Evolutionary conservation across 2,797 vertebrate genomes (phyloP).

Genomic region (Pangasius sanitwongsei): DNA sequence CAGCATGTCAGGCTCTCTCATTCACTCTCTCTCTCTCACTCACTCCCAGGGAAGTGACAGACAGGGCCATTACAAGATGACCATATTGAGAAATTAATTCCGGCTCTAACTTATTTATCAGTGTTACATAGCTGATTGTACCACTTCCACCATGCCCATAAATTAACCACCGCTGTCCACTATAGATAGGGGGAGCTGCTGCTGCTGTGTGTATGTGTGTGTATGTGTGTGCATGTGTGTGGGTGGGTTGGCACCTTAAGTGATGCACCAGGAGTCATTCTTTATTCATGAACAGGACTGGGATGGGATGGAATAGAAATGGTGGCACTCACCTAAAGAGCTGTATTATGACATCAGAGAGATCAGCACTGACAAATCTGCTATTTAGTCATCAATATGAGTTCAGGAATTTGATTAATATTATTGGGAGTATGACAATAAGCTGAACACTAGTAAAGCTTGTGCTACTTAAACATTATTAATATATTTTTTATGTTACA

Average conservation of each 20-base stretch:
- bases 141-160: constrained; percentile 49
- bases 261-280: constrained; percentile 64
- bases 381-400: constrained; percentile 3
- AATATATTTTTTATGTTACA: background rate
- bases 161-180: constrained; percentile 55
- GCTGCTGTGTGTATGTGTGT: background rate
- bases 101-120: constrained; percentile 39
- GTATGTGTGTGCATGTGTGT: background rate
- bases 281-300: constrained; percentile 72
- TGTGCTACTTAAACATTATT: background rate
- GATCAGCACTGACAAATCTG: constrained; percentile 58
- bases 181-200: constrained; percentile 60
- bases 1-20: background rate
- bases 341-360: constrained; percentile 48
- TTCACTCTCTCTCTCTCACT: background rate
- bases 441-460: background rate
- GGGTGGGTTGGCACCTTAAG: constrained; percentile 47
- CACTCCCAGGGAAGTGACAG: background rate
- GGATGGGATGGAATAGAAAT: constrained; percentile 52
- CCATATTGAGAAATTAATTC: constrained; percentile 27
- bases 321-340: constrained; percentile 60
- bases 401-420: background rate
- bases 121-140: constrained; percentile 39
- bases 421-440: background rate
- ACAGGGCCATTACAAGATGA: constrained; percentile 30